phyloP scores from a whole-genome alignment of 2,797 vertebrate species.

The Sitta carolinensis region DNA sequence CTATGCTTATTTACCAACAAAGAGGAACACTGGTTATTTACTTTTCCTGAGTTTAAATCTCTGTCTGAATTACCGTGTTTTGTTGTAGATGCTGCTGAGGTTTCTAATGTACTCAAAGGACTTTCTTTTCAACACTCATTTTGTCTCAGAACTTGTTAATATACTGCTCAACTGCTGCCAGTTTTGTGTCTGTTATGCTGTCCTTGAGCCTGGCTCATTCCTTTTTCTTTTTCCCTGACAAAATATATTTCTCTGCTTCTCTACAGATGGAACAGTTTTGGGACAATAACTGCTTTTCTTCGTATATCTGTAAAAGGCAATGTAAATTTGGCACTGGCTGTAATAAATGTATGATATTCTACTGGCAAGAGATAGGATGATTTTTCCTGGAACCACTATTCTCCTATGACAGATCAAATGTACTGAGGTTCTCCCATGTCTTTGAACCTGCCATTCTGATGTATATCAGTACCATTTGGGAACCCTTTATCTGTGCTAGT shows the following conservation, averaged over 20 bases:
- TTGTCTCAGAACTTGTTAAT: neutral
- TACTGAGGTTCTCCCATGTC: neutral
- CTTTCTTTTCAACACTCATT: neutral
- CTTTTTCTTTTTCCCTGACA: neutral
- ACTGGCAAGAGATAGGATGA: neutral
- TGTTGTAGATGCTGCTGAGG: neutral
- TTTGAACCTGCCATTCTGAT: slow-evolving; percentile 14
- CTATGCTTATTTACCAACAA: neutral
- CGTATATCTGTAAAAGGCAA: neutral
- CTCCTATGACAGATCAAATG: neutral
- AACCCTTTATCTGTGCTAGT: neutral
- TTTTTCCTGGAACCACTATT: neutral
- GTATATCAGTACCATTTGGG: neutral
- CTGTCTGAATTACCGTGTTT: neutral
- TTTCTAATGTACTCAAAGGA: neutral
- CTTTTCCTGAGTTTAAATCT: neutral
- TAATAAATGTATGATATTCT: neutral
- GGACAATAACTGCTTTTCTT: neutral
- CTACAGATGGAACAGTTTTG: neutral
- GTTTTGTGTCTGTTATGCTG: neutral
- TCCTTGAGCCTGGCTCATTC: neutral
- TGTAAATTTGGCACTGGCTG: neutral
- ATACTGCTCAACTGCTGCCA: neutral
- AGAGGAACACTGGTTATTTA: neutral
- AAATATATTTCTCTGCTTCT: neutral